Conservation (phyloP, 2,113 vertebrate species). For the Chionodraco myersi region DNA sequence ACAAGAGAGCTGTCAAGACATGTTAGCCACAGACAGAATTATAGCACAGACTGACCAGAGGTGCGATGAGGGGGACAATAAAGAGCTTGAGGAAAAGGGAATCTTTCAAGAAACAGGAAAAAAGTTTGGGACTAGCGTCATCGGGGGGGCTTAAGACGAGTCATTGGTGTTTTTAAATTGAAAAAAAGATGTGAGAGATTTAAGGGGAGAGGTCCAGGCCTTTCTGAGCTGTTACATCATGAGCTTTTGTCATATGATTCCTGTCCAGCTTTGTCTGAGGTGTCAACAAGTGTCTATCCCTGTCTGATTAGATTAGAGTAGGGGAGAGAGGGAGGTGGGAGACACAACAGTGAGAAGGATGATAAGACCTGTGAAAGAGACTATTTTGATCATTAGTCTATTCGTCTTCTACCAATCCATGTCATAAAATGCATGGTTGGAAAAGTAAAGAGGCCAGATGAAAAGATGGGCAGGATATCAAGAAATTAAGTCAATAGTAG, state of each 20-base stretch:
- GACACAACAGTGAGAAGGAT: slow-evolving; percentile 1
- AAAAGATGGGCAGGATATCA: not conserved
- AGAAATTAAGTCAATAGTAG: not conserved
- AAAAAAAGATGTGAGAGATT: slow-evolving; percentile 11
- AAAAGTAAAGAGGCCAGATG: slow-evolving; percentile 12
- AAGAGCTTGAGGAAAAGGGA: slow-evolving; percentile 20
- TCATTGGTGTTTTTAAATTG: slow-evolving; percentile 20
- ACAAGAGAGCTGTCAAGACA: slow-evolving; percentile 74
- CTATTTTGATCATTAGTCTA: slow-evolving; percentile 28
- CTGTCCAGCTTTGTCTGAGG: slow-evolving; percentile 54
- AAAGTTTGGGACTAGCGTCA: slow-evolving; percentile 8
- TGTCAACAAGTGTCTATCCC: slow-evolving; percentile 57
- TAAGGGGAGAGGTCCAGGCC: slow-evolving; percentile 1
- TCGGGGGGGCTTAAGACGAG: not conserved
- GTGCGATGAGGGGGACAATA: slow-evolving; percentile 49
- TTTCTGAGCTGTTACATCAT: slow-evolving; percentile 20
- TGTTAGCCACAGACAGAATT: slow-evolving; percentile 69
- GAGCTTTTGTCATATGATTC: slow-evolving; percentile 62
- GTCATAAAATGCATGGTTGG: slow-evolving; percentile 2
- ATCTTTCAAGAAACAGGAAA: slow-evolving; percentile 19
- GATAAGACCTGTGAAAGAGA: not conserved
- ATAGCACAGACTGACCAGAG: slow-evolving; percentile 63
- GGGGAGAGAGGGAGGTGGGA: slow-evolving; percentile 22
- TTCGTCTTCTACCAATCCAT: not conserved
- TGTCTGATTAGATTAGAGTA: slow-evolving; percentile 54